Base-by-base conservation (phyloP, 2,888 invertebrate genomes). In the Ceraclea dissimilis region DNA sequence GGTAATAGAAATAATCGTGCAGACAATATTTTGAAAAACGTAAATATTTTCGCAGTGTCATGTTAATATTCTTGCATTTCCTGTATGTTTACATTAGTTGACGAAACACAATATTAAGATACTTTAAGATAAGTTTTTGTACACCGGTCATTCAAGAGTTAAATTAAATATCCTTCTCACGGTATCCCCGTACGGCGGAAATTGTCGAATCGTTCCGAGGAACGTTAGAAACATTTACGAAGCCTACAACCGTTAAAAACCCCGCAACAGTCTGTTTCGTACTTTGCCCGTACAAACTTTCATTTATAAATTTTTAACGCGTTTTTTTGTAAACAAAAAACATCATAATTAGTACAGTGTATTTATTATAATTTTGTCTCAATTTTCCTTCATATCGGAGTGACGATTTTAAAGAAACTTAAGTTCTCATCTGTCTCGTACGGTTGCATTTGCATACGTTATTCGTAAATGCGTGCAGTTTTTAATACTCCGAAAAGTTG, bases 261-360 rank as follows among this genome's bases (percentile, higher is more conserved):
- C 52, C 17, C 34, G 46, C 52, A 52, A 52, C 52, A 52, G 52
- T 52, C 52, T 52, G 52, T 22, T 44, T 44, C 46, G 44, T 39
- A 52, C 52, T 18, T 52, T 52, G 26, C 52, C 39, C 52, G 52
- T 39, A 19, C 16, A 52, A 52, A 44, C 52, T 44, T 52, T 44
- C 49, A 34, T 20, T 21, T 26, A 44, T 44, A 22, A 20, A 33
- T 18, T 17, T 52, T 22, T 6, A 46, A 46, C 46, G 46, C 46
- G 46, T 6, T 43, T 26, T 39, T 8, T 16, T 39, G 39, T 13
- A 39, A 8, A 8, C 4, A 39, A 8, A 39, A 8, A 39, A 39
- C 16, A 39, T 6, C 39, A 31, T 8, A 39, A 39, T 2, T 39
- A 5, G 39, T 39, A 39, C 13, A 39, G 39, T 39, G 39, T 39